Conservation (phyloP, 2,113 vertebrate genomes). For the Psophia crepitans region DNA sequence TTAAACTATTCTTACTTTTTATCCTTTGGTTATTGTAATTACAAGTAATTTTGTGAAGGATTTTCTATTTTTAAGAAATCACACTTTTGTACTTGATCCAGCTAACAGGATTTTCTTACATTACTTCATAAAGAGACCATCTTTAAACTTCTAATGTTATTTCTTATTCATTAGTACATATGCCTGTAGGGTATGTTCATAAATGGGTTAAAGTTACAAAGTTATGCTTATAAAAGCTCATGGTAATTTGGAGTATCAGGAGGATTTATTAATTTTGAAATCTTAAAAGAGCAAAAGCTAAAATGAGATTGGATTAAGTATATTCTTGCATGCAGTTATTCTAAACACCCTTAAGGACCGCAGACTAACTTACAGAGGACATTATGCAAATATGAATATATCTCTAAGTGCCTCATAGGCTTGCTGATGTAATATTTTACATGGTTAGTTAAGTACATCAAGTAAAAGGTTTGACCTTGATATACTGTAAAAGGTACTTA, state of each 20-base stretch:
- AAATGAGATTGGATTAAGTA: conserved; percentile 99
- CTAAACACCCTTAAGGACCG: conserved; percentile 96
- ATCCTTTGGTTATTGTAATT: conserved; percentile 89
- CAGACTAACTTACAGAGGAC: conserved; percentile 94
- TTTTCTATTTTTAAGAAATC: conserved; percentile 97
- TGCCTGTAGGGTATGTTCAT: conserved; percentile 96
- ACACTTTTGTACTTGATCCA: conserved; percentile 99
- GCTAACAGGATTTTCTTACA: conserved; percentile 99
- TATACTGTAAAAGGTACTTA: conserved; percentile 80
- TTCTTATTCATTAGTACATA: conserved; percentile 99
- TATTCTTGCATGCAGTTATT: conserved; percentile 98
- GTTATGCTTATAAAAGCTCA: conserved; percentile 95
- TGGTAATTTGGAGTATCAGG: conserved; percentile 94
- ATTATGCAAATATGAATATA: conserved; percentile 96
- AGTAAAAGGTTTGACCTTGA: conserved; percentile 84
- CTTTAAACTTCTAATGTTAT: conserved; percentile 99
- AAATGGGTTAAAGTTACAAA: conserved; percentile 99
- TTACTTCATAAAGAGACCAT: conserved; percentile 99
- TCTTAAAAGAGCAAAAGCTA: conserved; percentile 95
- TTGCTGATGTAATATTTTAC: conserved; percentile 87
- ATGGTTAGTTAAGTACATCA: conserved; percentile 87
- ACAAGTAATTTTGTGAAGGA: conserved; percentile 86
- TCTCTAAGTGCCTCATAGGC: conserved; percentile 83
- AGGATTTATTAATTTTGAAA: conserved; percentile 99
- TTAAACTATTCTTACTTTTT: conserved; percentile 80